Conservation (phyloP, 2,797 vertebrate species). For the Gymnocypris eckloni region DNA sequence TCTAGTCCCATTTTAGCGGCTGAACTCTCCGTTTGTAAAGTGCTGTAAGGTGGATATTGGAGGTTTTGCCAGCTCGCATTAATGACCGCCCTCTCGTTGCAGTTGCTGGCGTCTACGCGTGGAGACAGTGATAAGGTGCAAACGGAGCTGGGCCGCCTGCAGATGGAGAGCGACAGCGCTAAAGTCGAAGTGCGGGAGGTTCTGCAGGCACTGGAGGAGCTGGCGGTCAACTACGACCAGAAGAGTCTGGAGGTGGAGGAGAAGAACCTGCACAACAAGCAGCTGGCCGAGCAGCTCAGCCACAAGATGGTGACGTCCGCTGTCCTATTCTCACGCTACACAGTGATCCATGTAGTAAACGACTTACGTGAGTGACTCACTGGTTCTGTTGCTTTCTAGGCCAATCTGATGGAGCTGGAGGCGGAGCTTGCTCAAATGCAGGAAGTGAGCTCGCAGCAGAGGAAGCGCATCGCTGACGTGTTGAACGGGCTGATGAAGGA, state of each 20-base stretch:
- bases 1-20: background rate
- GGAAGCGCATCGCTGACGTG: constrained; percentile 90
- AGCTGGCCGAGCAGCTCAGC: constrained; percentile 90
- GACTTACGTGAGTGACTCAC: background rate
- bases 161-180: constrained; percentile 85
- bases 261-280: constrained; percentile 89
- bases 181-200: constrained; percentile 93
- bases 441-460: constrained; percentile 90
- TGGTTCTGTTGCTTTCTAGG: constrained; percentile 68
- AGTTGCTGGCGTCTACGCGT: constrained; percentile 89
- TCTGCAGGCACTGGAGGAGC: constrained; percentile 92
- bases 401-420: constrained; percentile 87
- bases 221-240: constrained; percentile 93
- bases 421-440: constrained; percentile 88
- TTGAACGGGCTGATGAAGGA: constrained; percentile 92
- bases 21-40: background rate
- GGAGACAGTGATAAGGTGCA: constrained; percentile 91
- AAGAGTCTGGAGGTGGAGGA: constrained; percentile 93
- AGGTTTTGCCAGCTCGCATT: background rate
- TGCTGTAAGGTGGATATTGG: background rate
- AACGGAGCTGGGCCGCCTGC: constrained; percentile 87
- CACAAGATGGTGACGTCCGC: constrained; percentile 87
- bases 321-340: constrained; percentile 45
- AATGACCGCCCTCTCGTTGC: background rate
- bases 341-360: background rate